Percentiles rank a stretch among this genome's conserved stretches.
phyloP scores from a whole-genome alignment of 2,113 vertebrate genomes.

The Coptodon bakossiorum region DNA sequence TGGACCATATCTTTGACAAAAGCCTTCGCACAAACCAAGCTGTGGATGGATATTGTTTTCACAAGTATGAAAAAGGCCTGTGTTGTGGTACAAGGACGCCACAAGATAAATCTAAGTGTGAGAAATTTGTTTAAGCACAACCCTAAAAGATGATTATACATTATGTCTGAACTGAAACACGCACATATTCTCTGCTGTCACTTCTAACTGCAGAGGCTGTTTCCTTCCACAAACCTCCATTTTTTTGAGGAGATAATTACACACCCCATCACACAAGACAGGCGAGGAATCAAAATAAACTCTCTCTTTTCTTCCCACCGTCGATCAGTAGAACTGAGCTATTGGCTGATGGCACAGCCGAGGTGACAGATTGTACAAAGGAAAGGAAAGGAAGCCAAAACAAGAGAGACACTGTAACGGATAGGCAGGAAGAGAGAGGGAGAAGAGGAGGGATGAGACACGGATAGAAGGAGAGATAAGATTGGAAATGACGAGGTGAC shows the following conservation, averaged over 20 bases:
- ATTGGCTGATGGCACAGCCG: not conserved
- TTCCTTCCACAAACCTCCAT: not conserved
- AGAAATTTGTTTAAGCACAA: not conserved
- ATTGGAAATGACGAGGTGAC: not conserved
- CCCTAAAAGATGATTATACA: constrained; percentile 8
- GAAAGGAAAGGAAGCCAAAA: not conserved
- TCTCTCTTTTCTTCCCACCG: not conserved
- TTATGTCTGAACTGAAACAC: not conserved
- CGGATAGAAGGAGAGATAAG: not conserved
- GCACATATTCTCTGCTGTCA: not conserved
- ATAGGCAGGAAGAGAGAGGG: not conserved
- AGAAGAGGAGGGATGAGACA: not conserved
- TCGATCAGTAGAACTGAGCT: constrained; percentile 7
- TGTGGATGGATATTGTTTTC: not conserved
- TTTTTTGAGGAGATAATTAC: constrained; percentile 6
- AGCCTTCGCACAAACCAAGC: not conserved
- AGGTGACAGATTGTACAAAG: not conserved
- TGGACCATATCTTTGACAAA: not conserved
- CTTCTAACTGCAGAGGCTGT: not conserved
- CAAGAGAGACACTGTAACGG: not conserved
- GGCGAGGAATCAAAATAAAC: constrained; percentile 21
- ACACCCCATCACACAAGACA: not conserved
- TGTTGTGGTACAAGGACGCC: not conserved
- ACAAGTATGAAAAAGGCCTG: not conserved
- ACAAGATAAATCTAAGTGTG: not conserved